phyloP scores from a whole-genome alignment of 1,140 invertebrate genomes.

The Vollenhovia emeryi region DNA sequence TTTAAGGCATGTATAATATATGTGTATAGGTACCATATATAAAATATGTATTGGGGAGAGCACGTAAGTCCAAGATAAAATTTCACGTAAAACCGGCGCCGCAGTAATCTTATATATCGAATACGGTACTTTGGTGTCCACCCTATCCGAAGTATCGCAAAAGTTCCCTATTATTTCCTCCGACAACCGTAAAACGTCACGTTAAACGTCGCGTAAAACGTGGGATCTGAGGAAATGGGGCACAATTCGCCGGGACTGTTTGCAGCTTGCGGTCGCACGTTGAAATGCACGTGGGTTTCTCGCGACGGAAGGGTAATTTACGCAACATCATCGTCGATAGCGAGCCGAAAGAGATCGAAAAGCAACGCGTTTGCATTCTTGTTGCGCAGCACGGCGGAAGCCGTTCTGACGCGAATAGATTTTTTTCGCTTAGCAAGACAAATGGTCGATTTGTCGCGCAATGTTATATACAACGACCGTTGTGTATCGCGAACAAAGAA shows the following conservation, averaged over 20 bases:
- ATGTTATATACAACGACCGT: not conserved
- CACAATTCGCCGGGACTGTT: constrained; percentile 17
- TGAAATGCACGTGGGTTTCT: not conserved
- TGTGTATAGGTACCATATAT: too few relatives aligned
- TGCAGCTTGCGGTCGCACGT: not conserved
- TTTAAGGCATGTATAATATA: not conserved
- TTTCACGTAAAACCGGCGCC: not conserved
- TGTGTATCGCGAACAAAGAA: not conserved
- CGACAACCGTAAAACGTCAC: constrained; percentile 17
- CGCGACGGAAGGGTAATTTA: not conserved
- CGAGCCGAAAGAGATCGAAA: not conserved
- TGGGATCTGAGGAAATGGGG: not conserved
- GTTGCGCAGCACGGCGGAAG: not conserved
- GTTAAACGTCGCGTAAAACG: constrained; percentile 32
- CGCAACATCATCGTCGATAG: not conserved
- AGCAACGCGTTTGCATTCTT: constrained; percentile 9
- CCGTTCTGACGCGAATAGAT: not conserved
- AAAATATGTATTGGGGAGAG: too few relatives aligned
- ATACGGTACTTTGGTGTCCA: not conserved
- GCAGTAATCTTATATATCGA: not conserved
- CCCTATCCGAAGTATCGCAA: not conserved
- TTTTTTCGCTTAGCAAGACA: constrained; percentile 26
- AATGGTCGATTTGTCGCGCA: constrained; percentile 17
- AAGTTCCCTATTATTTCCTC: constrained; percentile 27
- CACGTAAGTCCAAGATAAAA: not conserved